Evolutionary conservation across 1,140 invertebrate genomes (phyloP), one percentile per base, ranked within the genome.

Genomic region (Chelonus insularis): DNA sequence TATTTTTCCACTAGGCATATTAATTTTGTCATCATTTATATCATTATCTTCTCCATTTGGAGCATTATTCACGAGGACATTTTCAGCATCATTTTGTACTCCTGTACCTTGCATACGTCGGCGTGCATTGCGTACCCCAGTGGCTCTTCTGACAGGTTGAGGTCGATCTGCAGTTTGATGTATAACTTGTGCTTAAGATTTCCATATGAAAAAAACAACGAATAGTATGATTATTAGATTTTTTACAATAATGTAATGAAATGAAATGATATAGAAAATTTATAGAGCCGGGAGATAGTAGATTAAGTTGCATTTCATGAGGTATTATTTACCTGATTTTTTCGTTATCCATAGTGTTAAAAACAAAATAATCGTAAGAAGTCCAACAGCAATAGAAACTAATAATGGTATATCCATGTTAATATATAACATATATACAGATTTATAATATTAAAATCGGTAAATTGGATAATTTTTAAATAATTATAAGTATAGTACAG

Each of bases 1-100:
- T 70, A 98, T 87, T 83, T 96, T 97, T 4, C 88, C 86, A 67
- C 90, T 89, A 37, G 85, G 70, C 64, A 23, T 8, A 0, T 55
- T 50, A 1, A 16, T 23, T 14, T 48, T 47, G 5, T 55, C 51
- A 3, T 61, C 51, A 14, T 61, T 51, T 4, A 20, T 9, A 34
- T 79, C 73, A 3, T 70, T 75, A 6, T 81, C 81, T 36, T 83
- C 79, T 16, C 81, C 58, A 29, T 69, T 60, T 60, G 64, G 78
- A 14, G 71, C 72, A 67, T 29, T 47, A 67, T 51, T 63, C 66
- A 16, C 16, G 14, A 14, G 4, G 14, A 16, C 41, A 4, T 14
- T 7, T 16, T 18, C 41, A 7, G 16, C 41, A 18, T 7, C 12
- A 18, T 8, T n/a, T 5, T 2, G 41, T 9, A 69, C 70, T 62